These are phyloP conservation scores for Dioctria linearis DNA, from an alignment of 2,888 invertebrate species.

Conservation along the genomic window DNA sequence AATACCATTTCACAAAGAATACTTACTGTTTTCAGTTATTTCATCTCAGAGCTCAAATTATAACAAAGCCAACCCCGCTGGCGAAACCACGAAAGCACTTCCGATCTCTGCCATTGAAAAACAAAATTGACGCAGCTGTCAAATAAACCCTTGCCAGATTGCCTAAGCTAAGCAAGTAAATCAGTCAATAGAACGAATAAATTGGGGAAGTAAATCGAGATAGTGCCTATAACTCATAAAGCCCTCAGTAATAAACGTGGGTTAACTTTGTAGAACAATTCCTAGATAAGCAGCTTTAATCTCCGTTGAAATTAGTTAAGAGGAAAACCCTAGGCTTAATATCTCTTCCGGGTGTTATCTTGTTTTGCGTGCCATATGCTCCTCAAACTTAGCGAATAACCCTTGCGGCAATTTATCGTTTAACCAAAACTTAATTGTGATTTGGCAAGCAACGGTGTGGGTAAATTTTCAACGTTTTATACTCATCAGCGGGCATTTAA, in stretches of 20 bases:
- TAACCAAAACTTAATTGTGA: conserved; percentile 29
- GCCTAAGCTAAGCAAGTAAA: conserved; percentile 2
- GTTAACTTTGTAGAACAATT: conserved; percentile 15
- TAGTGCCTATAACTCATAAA: conserved; percentile 42
- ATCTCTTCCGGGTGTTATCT: conserved; percentile 1
- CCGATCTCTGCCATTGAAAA: not conserved
- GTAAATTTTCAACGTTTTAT: too few species aligned
- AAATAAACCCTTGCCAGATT: not conserved
- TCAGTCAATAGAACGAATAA: conserved; percentile 49
- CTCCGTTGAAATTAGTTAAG: conserved; percentile 24
- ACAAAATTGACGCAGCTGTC: conserved; percentile 11
- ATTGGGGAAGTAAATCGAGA: conserved; percentile 34
- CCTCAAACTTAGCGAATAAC: conserved; percentile 8
- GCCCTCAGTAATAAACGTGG: conserved; percentile 17
- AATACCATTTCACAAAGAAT: too few species aligned
- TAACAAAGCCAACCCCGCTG: not conserved
- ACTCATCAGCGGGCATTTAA: too few species aligned
- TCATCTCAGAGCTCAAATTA: too few species aligned
- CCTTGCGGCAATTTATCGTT: conserved; percentile 32
- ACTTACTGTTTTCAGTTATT: too few species aligned
- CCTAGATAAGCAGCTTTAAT: conserved; percentile 38
- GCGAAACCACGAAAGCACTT: not conserved
- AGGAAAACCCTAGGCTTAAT: conserved; percentile 4
- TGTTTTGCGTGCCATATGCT: conserved; percentile 22
- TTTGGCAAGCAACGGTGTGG: not conserved